phyloP scores from a whole-genome alignment of 1,140 invertebrate genomes.

The Drosophila navojoa region DNA sequence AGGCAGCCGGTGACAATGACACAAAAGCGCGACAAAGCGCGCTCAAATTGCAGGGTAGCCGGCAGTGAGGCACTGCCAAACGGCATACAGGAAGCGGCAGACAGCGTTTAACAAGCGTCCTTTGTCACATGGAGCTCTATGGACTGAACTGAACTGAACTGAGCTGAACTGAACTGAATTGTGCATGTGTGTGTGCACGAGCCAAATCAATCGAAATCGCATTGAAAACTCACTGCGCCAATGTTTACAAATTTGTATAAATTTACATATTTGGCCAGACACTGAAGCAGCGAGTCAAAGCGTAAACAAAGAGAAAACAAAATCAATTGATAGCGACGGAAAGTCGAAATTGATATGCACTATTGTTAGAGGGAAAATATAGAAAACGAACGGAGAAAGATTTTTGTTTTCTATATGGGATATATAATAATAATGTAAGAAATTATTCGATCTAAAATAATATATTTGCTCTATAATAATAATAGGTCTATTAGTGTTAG shows the following conservation, averaged over 20 bases:
- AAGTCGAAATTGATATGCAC: background rate
- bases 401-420: too few species aligned
- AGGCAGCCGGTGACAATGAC: conserved; percentile 76
- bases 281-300: conserved; percentile 13
- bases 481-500: too few species aligned
- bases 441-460: too few species aligned
- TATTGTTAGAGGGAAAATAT: background rate
- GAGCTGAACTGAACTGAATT: too few species aligned
- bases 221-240: conserved; percentile 36
- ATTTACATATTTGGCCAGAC: conserved; percentile 57
- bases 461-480: too few species aligned
- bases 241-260: conserved; percentile 48
- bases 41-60: conserved; percentile 40
- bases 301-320: conserved; percentile 37
- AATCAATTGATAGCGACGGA: background rate
- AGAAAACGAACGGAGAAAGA: too few species aligned
- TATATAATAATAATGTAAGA: too few species aligned
- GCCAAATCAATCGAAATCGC: conserved; percentile 35
- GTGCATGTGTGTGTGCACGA: background rate
- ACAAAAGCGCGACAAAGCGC: conserved; percentile 75
- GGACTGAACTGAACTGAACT: background rate
- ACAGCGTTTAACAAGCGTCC: conserved; percentile 63
- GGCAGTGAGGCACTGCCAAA: conserved; percentile 8
- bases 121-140: conserved; percentile 50
- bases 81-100: conserved; percentile 51